A percentile compares a stretch with the other conserved stretches of the same genome.
Evolutionary conservation across 1,140 invertebrate genomes (phyloP).

Genomic region (Drosophila arizonae): DNA sequence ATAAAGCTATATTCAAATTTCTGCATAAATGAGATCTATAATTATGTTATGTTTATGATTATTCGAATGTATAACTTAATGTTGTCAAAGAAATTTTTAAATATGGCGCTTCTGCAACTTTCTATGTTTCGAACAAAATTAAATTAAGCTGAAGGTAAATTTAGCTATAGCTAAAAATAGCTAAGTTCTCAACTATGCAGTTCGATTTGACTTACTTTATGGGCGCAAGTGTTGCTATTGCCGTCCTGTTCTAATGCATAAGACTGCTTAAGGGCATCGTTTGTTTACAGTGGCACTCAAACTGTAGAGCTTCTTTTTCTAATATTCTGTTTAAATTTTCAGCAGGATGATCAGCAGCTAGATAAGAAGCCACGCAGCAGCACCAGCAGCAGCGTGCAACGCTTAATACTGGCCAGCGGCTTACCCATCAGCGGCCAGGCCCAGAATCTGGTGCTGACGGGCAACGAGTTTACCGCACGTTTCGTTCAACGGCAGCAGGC

Average conservation of each 20-base stretch:
- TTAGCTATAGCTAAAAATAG: background rate
- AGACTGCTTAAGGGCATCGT: background rate
- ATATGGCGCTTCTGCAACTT: too few species aligned
- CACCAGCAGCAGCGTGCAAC: slow-evolving; percentile 47
- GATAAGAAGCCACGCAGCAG: slow-evolving; percentile 42
- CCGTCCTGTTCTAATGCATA: slow-evolving; percentile 9
- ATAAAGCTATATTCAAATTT: too few species aligned
- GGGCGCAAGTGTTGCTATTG: background rate
- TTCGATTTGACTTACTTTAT: background rate
- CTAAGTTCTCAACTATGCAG: background rate
- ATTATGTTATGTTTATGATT: too few species aligned
- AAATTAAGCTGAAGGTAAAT: too few species aligned
- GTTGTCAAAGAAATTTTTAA: too few species aligned
- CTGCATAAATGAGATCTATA: too few species aligned
- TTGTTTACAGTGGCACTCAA: slow-evolving; percentile 10
- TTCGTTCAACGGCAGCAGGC: slow-evolving; percentile 63
- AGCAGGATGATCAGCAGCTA: slow-evolving; percentile 68
- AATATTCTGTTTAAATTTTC: slow-evolving; percentile 9
- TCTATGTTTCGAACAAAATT: too few species aligned
- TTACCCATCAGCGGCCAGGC: slow-evolving; percentile 69
- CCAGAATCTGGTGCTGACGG: slow-evolving; percentile 73
- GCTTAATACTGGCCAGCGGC: slow-evolving; percentile 71
- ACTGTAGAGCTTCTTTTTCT: background rate
- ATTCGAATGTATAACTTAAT: too few species aligned
- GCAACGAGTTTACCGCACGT: slow-evolving; percentile 73